Evolutionary conservation across 2,797 vertebrate genomes (phyloP).

Genomic region (Myiotriccus ornatus): DNA sequence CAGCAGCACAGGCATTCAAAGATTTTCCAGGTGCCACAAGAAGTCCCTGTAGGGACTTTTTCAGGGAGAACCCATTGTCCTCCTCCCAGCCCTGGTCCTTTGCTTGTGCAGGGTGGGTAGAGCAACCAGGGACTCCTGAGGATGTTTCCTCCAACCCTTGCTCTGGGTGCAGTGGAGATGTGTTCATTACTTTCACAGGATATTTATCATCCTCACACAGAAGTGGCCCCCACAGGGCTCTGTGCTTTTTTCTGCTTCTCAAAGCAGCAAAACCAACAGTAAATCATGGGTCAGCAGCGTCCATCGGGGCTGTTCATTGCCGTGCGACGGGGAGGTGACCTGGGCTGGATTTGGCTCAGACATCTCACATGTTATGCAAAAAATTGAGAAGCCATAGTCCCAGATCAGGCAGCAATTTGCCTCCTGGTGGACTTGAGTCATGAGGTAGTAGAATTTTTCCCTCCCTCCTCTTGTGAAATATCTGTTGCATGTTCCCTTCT

Average conservation of each 20-base stretch:
- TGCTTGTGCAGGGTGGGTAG: accelerated
- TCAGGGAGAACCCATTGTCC: neutral
- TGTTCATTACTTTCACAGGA: neutral
- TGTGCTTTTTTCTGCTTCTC: neutral
- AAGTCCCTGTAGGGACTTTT: neutral
- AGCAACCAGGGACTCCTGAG: neutral
- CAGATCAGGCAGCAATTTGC: neutral
- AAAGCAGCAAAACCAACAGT: neutral
- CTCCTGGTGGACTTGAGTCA: neutral
- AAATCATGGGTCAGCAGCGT: neutral
- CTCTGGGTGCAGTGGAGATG: neutral
- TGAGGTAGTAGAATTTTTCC: neutral
- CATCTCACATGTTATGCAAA: neutral
- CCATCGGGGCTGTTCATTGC: neutral
- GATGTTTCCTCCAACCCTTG: neutral
- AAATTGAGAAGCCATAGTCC: neutral
- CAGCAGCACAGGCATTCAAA: neutral
- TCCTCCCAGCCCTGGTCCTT: neutral
- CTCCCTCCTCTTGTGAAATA: neutral
- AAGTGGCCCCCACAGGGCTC: neutral
- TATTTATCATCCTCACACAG: neutral
- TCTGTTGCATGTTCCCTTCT: neutral
- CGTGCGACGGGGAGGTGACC: accelerated
- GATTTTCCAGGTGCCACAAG: neutral
- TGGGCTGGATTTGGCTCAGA: neutral